A percentile compares a stretch with the other conserved stretches of the same genome.
Conservation (phyloP, 2,797 vertebrate genomes). For the Propithecus perrieri region DNA sequence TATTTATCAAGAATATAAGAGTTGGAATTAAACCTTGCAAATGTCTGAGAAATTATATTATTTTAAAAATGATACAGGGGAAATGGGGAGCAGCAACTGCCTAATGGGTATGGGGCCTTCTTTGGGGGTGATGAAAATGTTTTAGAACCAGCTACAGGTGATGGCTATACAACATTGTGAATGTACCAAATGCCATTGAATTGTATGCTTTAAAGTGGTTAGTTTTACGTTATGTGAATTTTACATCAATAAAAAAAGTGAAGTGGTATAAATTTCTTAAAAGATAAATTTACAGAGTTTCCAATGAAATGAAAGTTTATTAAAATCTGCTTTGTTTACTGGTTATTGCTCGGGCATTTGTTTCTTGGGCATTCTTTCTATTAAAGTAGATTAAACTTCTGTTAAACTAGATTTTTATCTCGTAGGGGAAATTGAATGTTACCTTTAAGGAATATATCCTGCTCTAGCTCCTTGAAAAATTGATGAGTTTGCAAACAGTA, state of each 20-base stretch:
- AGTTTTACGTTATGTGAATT: neutral
- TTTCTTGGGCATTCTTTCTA: constrained; percentile 20
- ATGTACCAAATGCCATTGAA: neutral
- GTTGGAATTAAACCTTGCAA: neutral
- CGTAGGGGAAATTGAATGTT: neutral
- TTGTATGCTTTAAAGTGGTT: neutral
- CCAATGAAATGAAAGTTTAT: neutral
- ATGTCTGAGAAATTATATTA: neutral
- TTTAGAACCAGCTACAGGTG: neutral
- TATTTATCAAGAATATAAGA: neutral
- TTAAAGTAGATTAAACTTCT: neutral
- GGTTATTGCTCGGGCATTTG: neutral
- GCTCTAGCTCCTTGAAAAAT: constrained; percentile 8
- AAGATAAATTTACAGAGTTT: constrained; percentile 5
- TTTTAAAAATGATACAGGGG: neutral
- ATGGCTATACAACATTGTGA: neutral
- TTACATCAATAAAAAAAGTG: neutral
- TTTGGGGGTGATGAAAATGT: neutral
- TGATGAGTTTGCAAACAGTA: neutral
- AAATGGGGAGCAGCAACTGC: neutral
- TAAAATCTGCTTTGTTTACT: constrained; percentile 38
- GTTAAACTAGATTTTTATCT: constrained; percentile 15
- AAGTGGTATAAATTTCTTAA: neutral
- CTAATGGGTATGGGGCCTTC: neutral
- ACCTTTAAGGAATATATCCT: constrained; percentile 13